phyloP scores from a whole-genome alignment of 2,888 invertebrate genomes.

The Limnephilus rhombicus region DNA sequence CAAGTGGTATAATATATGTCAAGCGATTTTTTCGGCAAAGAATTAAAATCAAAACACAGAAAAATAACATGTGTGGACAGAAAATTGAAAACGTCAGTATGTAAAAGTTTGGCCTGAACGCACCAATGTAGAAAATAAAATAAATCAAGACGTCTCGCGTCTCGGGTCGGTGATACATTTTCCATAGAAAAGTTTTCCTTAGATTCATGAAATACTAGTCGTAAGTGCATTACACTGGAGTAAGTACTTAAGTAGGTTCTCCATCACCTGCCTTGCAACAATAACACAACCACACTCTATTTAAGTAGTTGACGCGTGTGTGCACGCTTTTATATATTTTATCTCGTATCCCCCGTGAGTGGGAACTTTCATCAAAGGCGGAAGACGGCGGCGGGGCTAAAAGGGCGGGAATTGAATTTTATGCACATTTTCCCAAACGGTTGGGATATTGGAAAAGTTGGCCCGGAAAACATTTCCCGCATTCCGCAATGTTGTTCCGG shows the following conservation, averaged over 20 bases:
- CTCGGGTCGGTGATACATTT: not conserved
- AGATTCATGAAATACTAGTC: not conserved
- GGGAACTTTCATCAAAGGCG: slow-evolving; percentile 29
- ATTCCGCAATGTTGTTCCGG: slow-evolving; percentile 42
- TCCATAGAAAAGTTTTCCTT: not conserved
- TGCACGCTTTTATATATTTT: not conserved
- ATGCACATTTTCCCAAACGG: slow-evolving; percentile 61
- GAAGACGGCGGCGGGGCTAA: slow-evolving; percentile 13
- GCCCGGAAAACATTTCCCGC: slow-evolving; percentile 36
- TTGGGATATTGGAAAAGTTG: slow-evolving; percentile 63
- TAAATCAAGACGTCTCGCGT: not conserved
- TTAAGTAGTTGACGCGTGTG: slow-evolving; percentile 36
- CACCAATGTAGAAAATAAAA: not conserved
- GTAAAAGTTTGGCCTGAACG: not conserved
- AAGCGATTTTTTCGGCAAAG: not conserved
- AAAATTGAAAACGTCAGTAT: not conserved
- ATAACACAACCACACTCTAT: slow-evolving; percentile 27
- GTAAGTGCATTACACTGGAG: not conserved
- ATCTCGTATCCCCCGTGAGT: not conserved
- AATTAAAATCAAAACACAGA: not conserved
- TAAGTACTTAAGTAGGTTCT: not conserved
- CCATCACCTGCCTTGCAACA: not conserved
- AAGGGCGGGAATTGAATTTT: slow-evolving; percentile 58
- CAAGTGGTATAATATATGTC: no score
- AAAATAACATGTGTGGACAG: not conserved